phyloP scores from a whole-genome alignment of 2,888 invertebrate genomes.

The Synergus gifuensis region DNA sequence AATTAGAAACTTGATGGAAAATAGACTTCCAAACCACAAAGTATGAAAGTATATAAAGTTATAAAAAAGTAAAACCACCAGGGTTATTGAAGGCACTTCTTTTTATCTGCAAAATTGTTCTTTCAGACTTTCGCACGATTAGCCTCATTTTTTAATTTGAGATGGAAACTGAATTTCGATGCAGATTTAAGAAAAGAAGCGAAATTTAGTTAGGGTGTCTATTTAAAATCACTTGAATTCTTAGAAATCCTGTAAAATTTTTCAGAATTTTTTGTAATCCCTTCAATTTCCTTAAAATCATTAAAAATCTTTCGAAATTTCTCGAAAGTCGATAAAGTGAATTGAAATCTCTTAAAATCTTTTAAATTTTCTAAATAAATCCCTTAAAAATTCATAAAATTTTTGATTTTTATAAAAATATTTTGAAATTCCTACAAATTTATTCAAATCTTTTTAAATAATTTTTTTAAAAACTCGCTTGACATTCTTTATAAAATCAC shows the following conservation, averaged over 20 bases:
- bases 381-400: too few relatives aligned
- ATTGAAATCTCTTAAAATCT: not conserved
- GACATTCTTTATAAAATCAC: too few relatives aligned
- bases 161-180: not conserved
- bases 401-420: not conserved
- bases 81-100: not conserved
- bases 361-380: too few relatives aligned
- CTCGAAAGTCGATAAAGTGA: not conserved
- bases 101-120: not conserved
- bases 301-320: too few relatives aligned
- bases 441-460: too few relatives aligned
- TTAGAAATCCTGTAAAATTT: too few relatives aligned
- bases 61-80: not conserved
- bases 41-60: not conserved
- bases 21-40: not conserved
- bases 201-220: too few relatives aligned
- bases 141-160: not conserved
- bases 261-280: too few relatives aligned
- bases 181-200: not conserved
- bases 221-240: too few relatives aligned
- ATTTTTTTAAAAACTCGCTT: too few relatives aligned
- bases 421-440: too few relatives aligned
- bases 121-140: not conserved
- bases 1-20: not conserved
- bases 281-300: too few relatives aligned